Base-by-base conservation (phyloP, 2,113 vertebrate species). In the Peromyscus maniculatus region DNA sequence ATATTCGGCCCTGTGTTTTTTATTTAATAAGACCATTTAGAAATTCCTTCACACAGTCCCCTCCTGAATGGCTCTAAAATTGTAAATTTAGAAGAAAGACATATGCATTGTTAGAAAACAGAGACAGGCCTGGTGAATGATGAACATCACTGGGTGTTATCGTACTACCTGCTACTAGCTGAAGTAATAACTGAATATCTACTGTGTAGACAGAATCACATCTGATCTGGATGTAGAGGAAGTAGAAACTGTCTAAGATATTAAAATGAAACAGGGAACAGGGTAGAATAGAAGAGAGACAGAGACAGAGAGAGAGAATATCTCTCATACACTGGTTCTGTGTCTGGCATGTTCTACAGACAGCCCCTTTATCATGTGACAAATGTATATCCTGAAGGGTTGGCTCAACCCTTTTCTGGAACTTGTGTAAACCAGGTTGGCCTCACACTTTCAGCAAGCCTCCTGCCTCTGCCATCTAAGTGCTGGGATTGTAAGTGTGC, bases 111-210 rank as follows among this genome's bases (percentile, higher is more conserved):
- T 59, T 59, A 59, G 17, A 59, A 59, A 59, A 19, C 57, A 59
- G 57, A 59, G 17, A 59, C 57, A 59, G 57, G 15, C 17, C 17
- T 59, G 57, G 57, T 59, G 57, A 59, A 59, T 59, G 17, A 59
- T 59, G 57, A 59, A 59, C 57, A 59, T 59, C 57, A 59, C 57
- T 59, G 16, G 6, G 9, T 49, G 11, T 39, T 88, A 89, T 74
- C 75, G 19, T 67, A 59, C 62, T 5, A 94, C 39, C 28, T 33
- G 13, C 46, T 59, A 57, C 36, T 67, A 75, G 39, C 39, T 24
- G 64, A 93, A 93, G 57, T 24, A 75, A 84, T 93, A 86, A 87
- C 11, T 92, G 52, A 94, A 7, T 92, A 91, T 39, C 49, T 93
- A 87, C 22, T 59, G 64, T 96, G 72, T 82, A 33, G 24, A 22